Percentiles rank a stretch among this genome's conserved stretches.
Evolutionary conservation across 2,888 invertebrate species (phyloP).

Genomic region (Tenthredo scrophulariae): DNA sequence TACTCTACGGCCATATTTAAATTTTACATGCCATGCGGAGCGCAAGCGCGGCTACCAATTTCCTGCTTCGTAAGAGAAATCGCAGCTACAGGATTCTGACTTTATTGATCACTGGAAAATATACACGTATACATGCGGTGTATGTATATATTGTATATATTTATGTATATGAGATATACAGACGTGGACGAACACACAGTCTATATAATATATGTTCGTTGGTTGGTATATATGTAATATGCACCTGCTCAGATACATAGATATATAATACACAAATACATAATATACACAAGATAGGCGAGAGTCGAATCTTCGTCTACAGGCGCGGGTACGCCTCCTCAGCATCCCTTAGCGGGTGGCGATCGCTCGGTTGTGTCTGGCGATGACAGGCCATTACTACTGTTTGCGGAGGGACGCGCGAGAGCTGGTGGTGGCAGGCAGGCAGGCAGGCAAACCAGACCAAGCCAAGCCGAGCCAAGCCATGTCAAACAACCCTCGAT

Average conservation of each 20-base stretch:
- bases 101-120: slow-evolving; percentile 27
- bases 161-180: not conserved
- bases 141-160: not conserved
- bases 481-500: not conserved
- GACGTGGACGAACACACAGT: too few relatives aligned
- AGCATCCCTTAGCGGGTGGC: slow-evolving; percentile 27
- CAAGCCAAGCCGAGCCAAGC: not conserved
- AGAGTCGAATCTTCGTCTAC: slow-evolving; percentile 11
- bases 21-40: not conserved
- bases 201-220: too few relatives aligned
- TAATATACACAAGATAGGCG: not conserved
- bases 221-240: too few relatives aligned
- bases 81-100: not conserved
- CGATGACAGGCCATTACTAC: slow-evolving; percentile 77
- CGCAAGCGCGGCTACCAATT: slow-evolving; percentile 3
- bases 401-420: slow-evolving; percentile 61
- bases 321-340: not conserved
- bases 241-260: not conserved
- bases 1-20: not conserved
- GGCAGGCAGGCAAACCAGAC: not conserved
- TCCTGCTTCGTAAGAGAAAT: not conserved
- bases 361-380: slow-evolving; percentile 66
- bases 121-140: not conserved
- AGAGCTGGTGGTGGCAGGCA: slow-evolving; percentile 23
- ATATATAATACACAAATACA: not conserved